Conservation (phyloP, 35 echinoderm and acorn worm genomes). For the Lytechinus pictus region DNA sequence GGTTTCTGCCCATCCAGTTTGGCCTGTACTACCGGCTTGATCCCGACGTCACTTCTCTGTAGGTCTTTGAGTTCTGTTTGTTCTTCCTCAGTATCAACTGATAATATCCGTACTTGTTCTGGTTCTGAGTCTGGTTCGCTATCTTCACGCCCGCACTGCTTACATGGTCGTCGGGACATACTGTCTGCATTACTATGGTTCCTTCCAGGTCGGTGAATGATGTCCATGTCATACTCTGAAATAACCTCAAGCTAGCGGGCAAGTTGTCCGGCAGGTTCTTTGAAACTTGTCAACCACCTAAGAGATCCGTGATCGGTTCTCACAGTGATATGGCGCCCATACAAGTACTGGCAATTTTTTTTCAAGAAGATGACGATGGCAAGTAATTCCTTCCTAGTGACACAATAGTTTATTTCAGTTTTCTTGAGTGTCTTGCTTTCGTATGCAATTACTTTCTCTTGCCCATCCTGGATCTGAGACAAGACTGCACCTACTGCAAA, state of each 20-base stretch:
- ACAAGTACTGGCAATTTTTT: not conserved
- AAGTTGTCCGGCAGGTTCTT: conserved; percentile 5
- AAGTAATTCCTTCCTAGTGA: not conserved
- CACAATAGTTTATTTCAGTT: conserved; percentile 15
- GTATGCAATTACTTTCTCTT: conserved; percentile 52
- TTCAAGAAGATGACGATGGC: conserved; percentile 8
- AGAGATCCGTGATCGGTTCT: conserved; percentile 32
- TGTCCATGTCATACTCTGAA: conserved; percentile 22
- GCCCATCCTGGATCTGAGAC: conserved; percentile 39
- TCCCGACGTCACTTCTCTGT: too few relatives aligned
- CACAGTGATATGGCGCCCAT: not conserved
- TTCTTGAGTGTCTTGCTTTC: not conserved
- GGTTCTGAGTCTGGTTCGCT: not conserved
- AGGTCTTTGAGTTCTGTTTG: too few relatives aligned
- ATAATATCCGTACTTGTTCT: not conserved
- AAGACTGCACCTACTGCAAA: conserved; percentile 2
- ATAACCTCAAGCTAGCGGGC: conserved; percentile 30
- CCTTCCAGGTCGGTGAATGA: not conserved
- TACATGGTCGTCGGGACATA: not conserved
- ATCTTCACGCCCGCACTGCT: conserved; percentile 25
- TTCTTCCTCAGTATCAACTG: not conserved
- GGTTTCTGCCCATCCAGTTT: too few relatives aligned
- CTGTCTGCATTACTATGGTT: not conserved
- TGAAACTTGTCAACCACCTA: conserved; percentile 38
- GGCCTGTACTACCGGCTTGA: too few relatives aligned